These are phyloP conservation scores for Hipparchia sbordonii DNA, from an alignment of 2,888 invertebrate genomes.

Conservation along the genomic window DNA sequence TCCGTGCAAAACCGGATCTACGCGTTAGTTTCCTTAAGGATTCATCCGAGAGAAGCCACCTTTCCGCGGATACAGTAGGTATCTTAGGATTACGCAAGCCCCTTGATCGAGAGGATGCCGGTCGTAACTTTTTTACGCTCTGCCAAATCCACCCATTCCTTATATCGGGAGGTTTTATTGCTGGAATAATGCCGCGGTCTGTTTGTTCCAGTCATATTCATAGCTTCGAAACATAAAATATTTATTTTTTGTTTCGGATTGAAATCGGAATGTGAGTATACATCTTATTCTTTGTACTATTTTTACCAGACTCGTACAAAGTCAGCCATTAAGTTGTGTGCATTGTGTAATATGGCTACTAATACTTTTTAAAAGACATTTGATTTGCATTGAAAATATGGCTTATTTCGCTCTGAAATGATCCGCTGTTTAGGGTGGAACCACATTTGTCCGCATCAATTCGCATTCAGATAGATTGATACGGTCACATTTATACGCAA, in stretches of 20 bases:
- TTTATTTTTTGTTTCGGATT: not conserved
- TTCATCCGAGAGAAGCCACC: not conserved
- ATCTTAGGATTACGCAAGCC: conserved; percentile 26
- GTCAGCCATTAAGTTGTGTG: no score
- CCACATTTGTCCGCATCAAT: no score
- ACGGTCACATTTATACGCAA: no score
- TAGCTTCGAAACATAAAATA: conserved; percentile 8
- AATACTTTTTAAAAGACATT: no score
- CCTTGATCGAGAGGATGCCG: conserved; percentile 39
- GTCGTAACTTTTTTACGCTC: conserved; percentile 42
- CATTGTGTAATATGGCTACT: no score
- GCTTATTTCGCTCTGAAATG: no score
- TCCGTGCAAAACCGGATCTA: no score
- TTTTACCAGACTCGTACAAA: no score
- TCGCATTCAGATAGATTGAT: no score
- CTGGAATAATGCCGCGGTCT: conserved; percentile 33
- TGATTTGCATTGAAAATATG: no score
- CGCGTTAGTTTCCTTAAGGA: not conserved
- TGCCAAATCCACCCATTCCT: conserved; percentile 36
- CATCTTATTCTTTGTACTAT: no score
- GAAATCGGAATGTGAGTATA: not conserved
- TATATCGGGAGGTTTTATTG: conserved; percentile 39
- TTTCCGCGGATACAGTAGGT: conserved; percentile 1
- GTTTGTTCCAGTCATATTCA: conserved; percentile 5
- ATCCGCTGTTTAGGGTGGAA: no score